Conservation (phyloP, 2,888 invertebrate genomes). For the Pseudoips prasinana region DNA sequence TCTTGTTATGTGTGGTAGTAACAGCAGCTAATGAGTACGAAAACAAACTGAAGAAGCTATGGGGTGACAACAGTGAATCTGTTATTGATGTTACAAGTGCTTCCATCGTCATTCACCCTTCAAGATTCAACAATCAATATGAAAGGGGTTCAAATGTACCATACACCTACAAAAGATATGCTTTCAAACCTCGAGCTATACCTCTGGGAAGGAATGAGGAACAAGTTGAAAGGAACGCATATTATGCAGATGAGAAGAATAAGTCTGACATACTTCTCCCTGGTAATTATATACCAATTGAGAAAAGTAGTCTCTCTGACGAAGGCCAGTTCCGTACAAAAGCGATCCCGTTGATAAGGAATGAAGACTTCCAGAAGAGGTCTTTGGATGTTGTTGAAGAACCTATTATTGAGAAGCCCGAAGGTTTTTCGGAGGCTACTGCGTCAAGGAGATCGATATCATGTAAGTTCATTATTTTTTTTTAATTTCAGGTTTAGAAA, state of each 20-base stretch:
- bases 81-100: constrained; percentile 66
- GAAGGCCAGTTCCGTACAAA: constrained; percentile 51
- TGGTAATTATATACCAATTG: constrained; percentile 75
- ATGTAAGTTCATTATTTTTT: constrained; percentile 47
- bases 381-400: constrained; percentile 56
- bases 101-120: constrained; percentile 59
- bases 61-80: constrained; percentile 60
- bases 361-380: constrained; percentile 54
- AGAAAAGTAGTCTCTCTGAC: constrained; percentile 54
- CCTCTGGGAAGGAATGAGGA: constrained; percentile 49
- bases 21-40: constrained; percentile 53
- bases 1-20: constrained; percentile 33
- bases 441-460: constrained; percentile 70
- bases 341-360: constrained; percentile 65
- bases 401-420: constrained; percentile 58
- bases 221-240: constrained; percentile 53
- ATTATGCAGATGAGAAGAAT: constrained; percentile 55
- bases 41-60: constrained; percentile 60
- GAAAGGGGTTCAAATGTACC: constrained; percentile 41
- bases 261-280: constrained; percentile 70
- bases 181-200: constrained; percentile 64
- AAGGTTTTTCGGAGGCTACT: constrained; percentile 49
- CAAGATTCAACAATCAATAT: constrained; percentile 40
- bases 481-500: too few relatives aligned
- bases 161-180: constrained; percentile 44